A percentile compares a stretch with the other conserved stretches of the same genome.
These are phyloP conservation scores for Takifugu rubripes DNA, from an alignment of 2,797 vertebrate species.

Conservation along the genomic window DNA sequence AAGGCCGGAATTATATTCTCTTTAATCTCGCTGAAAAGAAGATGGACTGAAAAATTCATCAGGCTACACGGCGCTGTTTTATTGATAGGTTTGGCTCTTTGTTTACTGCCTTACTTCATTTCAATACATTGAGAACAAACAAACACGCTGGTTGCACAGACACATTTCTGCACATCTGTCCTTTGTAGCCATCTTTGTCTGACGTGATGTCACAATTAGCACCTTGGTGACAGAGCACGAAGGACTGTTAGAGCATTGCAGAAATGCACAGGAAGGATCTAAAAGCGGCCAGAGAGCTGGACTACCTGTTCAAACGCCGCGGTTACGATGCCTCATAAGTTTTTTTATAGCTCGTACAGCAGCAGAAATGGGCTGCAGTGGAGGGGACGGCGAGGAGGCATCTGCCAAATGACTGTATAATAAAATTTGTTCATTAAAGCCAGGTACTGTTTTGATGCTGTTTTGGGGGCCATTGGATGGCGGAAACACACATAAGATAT, in stretches of 20 bases:
- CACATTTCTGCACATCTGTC: too few relatives aligned
- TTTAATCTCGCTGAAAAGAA: too few relatives aligned
- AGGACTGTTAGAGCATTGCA: not conserved
- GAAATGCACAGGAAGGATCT: constrained; percentile 1
- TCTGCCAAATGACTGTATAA: constrained; percentile 28
- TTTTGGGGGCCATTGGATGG: constrained; percentile 13
- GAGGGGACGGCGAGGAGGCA: constrained; percentile 15
- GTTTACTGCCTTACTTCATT: too few relatives aligned
- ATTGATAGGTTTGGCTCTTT: too few relatives aligned
- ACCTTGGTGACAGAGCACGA: not conserved
- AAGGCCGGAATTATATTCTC: not conserved
- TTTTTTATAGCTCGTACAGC: constrained; percentile 31
- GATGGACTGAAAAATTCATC: too few relatives aligned
- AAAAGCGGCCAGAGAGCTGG: constrained; percentile 12
- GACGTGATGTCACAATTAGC: not conserved
- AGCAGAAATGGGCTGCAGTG: constrained; percentile 34
- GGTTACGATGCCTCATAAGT: constrained; percentile 32
- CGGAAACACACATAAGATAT: not conserved
- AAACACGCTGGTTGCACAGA: too few relatives aligned
- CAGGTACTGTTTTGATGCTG: constrained; percentile 24
- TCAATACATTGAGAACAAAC: too few relatives aligned
- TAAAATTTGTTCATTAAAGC: constrained; percentile 33
- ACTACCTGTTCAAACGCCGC: constrained; percentile 20
- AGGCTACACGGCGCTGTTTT: too few relatives aligned
- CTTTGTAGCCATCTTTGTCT: constrained; percentile 5